Conservation (phyloP, 2,113 vertebrate genomes). For the Pelvicachromis taeniatus region DNA sequence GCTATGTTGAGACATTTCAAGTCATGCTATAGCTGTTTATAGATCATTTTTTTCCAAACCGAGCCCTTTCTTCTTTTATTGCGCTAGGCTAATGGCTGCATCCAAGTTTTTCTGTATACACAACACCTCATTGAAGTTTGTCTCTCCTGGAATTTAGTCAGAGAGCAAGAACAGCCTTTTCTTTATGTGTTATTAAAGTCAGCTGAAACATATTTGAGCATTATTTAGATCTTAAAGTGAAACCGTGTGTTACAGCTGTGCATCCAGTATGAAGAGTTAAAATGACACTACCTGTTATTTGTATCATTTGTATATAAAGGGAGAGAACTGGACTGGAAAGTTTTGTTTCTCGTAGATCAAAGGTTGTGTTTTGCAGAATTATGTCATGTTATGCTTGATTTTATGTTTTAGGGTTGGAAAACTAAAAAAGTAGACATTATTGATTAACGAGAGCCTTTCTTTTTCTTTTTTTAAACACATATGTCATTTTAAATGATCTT, state of each 20-base stretch:
- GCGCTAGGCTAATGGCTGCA: not conserved
- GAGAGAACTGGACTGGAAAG: slow-evolving; percentile 1
- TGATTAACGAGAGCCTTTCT: not conserved
- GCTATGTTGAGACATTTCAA: not conserved
- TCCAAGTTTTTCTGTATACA: not conserved
- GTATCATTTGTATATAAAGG: slow-evolving; percentile 38
- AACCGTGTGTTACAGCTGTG: not conserved
- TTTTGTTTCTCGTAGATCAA: not conserved
- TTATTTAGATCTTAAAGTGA: not conserved
- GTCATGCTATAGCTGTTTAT: slow-evolving; percentile 19
- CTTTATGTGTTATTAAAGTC: not conserved
- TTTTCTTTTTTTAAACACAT: not conserved
- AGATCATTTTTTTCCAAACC: not conserved
- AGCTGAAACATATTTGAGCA: not conserved
- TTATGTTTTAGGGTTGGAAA: not conserved
- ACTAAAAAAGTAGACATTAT: not conserved
- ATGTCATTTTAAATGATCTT: not conserved
- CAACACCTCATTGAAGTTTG: slow-evolving; percentile 36
- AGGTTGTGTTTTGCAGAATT: not conserved
- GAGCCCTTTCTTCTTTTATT: slow-evolving; percentile 22
- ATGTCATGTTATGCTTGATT: not conserved
- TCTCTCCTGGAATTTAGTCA: not conserved
- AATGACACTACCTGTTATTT: slow-evolving; percentile 26
- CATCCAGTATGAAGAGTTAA: not conserved
- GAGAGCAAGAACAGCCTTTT: not conserved